phyloP scores from a whole-genome alignment of 1,140 invertebrate genomes.

The Atopsyche davidsoni region DNA sequence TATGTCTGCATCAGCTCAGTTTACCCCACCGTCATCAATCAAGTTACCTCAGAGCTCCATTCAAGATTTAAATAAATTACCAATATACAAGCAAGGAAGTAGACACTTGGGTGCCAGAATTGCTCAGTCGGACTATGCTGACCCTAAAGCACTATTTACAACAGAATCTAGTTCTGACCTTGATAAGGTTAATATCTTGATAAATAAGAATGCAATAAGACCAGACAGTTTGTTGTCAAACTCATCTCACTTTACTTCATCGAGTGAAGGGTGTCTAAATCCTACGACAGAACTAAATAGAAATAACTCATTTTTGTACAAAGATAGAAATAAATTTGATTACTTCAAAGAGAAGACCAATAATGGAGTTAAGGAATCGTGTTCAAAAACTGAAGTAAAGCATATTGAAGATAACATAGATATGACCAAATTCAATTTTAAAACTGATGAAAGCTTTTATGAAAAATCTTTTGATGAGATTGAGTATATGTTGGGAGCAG shows the following conservation, averaged over 20 bases:
- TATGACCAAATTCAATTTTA: slow-evolving; percentile 24
- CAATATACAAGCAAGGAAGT: slow-evolving; percentile 70
- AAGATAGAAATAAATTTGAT: slow-evolving; percentile 1
- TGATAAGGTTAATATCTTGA: slow-evolving; percentile 45
- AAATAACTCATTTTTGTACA: slow-evolving; percentile 27
- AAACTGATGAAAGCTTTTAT: slow-evolving; percentile 61
- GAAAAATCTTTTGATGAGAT: slow-evolving; percentile 72
- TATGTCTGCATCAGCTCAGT: slow-evolving; percentile 24
- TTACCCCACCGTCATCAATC: slow-evolving; percentile 1
- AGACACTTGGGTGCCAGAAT: slow-evolving; percentile 77
- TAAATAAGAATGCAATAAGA: slow-evolving; percentile 48
- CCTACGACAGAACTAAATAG: slow-evolving; percentile 5
- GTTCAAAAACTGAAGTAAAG: too few relatives aligned
- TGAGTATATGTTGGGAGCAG: slow-evolving; percentile 55
- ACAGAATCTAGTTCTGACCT: slow-evolving; percentile 37
- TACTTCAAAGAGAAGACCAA: slow-evolving; percentile 8
- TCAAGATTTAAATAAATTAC: slow-evolving; percentile 47
- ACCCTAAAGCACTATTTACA: slow-evolving; percentile 61
- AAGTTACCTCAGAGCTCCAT: slow-evolving; percentile 36
- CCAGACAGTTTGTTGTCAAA: slow-evolving; percentile 47
- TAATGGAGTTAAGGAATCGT: slow-evolving; percentile 16
- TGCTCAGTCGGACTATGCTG: slow-evolving; percentile 79
- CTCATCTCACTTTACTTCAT: slow-evolving; percentile 57
- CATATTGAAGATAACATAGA: too few relatives aligned
- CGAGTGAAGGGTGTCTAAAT: slow-evolving; percentile 46